phyloP scores from a whole-genome alignment of 2,113 vertebrate genomes.

The Synodontis membranacea region DNA sequence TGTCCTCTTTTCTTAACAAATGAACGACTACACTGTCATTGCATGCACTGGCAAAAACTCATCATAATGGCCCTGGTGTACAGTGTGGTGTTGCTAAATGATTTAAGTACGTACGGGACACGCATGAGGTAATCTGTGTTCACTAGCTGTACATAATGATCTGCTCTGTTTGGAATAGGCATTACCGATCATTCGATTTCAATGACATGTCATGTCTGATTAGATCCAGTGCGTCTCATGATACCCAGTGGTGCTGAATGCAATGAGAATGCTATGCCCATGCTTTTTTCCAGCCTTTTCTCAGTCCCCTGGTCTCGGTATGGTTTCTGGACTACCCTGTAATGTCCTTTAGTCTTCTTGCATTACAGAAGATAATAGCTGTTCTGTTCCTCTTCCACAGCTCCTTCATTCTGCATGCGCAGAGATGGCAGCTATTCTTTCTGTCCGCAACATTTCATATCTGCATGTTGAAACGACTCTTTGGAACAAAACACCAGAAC shows the following conservation, averaged over 20 bases:
- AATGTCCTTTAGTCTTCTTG: conserved; percentile 21
- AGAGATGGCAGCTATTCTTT: neutral
- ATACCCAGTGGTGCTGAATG: neutral
- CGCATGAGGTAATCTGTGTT: neutral
- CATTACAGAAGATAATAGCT: neutral
- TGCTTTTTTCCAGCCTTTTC: neutral
- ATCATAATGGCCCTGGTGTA: neutral
- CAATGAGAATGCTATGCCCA: neutral
- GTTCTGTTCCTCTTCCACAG: neutral
- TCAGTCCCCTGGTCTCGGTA: neutral
- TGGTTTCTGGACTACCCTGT: neutral
- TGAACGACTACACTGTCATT: neutral
- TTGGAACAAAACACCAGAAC: neutral
- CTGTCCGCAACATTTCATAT: conserved; percentile 5
- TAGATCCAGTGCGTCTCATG: neutral
- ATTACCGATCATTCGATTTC: neutral
- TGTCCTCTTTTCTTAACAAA: neutral
- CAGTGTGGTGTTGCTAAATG: neutral
- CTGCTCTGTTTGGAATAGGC: neutral
- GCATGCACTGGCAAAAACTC: neutral
- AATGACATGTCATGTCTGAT: neutral
- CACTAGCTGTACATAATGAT: neutral
- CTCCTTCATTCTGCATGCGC: neutral
- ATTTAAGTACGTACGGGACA: neutral
- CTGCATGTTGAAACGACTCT: conserved; percentile 15